These are phyloP conservation scores for Grammatotria lemairii DNA, from an alignment of 2,113 vertebrate genomes.

Conservation along the genomic window DNA sequence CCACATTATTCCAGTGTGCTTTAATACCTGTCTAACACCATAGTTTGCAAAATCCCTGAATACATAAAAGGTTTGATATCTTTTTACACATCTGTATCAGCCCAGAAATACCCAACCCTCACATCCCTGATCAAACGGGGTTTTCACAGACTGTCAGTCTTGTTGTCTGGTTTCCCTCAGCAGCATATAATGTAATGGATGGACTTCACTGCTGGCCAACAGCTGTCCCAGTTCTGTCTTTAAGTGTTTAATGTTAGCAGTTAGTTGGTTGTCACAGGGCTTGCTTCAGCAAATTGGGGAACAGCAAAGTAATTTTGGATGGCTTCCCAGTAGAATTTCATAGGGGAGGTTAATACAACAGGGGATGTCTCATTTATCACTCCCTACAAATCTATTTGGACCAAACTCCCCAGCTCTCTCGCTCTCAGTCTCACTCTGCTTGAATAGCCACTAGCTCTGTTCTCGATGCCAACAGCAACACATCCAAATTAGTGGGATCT, in stretches of 20 bases:
- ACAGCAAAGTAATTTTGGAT: slow-evolving; percentile 38
- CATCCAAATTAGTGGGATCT: slow-evolving; percentile 9
- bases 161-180: neutral
- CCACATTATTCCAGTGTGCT: neutral
- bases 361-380: slow-evolving; percentile 18
- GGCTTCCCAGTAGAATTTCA: slow-evolving; percentile 23
- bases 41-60: neutral
- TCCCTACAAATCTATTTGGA: slow-evolving; percentile 1
- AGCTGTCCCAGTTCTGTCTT: slow-evolving; percentile 52
- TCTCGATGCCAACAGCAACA: neutral
- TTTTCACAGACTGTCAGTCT: neutral
- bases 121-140: neutral
- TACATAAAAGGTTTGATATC: neutral
- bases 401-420: neutral
- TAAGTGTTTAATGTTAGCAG: slow-evolving; percentile 50
- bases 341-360: slow-evolving; percentile 12
- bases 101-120: neutral
- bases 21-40: neutral
- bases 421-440: neutral
- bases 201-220: neutral
- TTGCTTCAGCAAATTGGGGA: slow-evolving; percentile 27
- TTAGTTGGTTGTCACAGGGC: slow-evolving; percentile 35
- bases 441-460: neutral
- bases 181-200: slow-evolving; percentile 13
- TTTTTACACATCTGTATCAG: neutral